A percentile compares a stretch with the other conserved stretches of the same genome.
These are phyloP conservation scores for Pantherophis alleghaniensis DNA, from an alignment of 2,797 vertebrate genomes.

Conservation along the genomic window DNA sequence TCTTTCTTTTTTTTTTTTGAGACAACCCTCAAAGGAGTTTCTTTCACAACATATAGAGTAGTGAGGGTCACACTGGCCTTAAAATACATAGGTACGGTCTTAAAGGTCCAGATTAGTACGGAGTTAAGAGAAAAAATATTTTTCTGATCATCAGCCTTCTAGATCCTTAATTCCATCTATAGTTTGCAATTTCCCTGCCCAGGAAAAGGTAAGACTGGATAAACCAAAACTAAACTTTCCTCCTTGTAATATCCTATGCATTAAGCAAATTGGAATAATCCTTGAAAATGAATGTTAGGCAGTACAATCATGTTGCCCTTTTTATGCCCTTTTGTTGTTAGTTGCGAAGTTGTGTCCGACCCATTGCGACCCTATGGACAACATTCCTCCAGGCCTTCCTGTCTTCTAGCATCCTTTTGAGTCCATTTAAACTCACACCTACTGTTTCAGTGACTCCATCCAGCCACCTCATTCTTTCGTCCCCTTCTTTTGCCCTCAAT, in stretches of 20 bases:
- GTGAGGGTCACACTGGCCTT: neutral
- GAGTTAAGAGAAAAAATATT: neutral
- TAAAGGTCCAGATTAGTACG: neutral
- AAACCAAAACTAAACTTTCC: neutral
- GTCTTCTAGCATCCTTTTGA: too few species aligned
- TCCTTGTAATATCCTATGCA: neutral
- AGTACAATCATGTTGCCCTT: neutral
- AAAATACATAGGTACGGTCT: neutral
- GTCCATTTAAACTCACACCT: too few species aligned
- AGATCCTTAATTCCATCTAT: neutral
- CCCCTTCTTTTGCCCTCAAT: too few species aligned
- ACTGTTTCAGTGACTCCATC: too few species aligned
- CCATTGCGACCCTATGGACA: too few species aligned
- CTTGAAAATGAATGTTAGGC: neutral
- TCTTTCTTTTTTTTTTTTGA: neutral
- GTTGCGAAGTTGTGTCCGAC: too few species aligned
- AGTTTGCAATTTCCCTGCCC: neutral
- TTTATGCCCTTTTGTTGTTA: neutral
- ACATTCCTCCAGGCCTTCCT: too few species aligned
- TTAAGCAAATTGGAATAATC: neutral
- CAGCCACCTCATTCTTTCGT: too few species aligned
- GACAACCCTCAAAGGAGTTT: neutral
- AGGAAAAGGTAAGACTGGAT: neutral
- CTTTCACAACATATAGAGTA: neutral
- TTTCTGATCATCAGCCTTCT: neutral